These are phyloP conservation scores for Calonectris borealis DNA, from an alignment of 2,113 vertebrate species.

Conservation along the genomic window DNA sequence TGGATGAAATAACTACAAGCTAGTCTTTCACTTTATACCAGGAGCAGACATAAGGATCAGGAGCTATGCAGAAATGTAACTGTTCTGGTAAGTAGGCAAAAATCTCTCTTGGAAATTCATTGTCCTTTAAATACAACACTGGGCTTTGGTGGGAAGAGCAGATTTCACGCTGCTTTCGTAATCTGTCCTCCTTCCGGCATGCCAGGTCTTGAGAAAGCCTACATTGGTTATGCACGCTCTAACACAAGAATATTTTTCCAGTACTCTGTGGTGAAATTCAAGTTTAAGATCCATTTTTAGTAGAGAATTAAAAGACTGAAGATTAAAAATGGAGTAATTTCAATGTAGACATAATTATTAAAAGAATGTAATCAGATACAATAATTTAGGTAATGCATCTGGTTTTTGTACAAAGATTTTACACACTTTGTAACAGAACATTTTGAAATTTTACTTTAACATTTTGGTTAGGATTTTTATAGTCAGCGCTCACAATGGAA, in stretches of 20 bases:
- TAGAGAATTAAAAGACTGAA: not conserved
- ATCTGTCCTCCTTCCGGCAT: not conserved
- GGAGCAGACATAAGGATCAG: not conserved
- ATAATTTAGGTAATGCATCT: not conserved
- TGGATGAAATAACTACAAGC: not conserved
- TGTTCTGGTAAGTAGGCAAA: not conserved
- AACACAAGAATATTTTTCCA: not conserved
- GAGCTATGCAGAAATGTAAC: not conserved
- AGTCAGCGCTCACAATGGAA: not conserved
- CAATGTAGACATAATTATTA: not conserved
- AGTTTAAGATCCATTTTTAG: not conserved
- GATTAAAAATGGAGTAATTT: not conserved
- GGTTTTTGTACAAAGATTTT: not conserved
- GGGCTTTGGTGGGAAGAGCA: not conserved
- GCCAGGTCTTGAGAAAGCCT: not conserved
- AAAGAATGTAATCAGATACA: not conserved
- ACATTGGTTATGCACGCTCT: not conserved
- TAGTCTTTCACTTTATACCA: not conserved
- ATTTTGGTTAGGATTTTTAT: not conserved
- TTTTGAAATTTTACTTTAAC: not conserved
- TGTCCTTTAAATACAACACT: not conserved
- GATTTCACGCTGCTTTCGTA: not conserved
- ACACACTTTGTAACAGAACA: not conserved
- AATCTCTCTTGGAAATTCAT: not conserved
- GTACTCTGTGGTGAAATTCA: not conserved